phyloP scores from a whole-genome alignment of 2,888 invertebrate genomes.

The Scrobipalpa costella region DNA sequence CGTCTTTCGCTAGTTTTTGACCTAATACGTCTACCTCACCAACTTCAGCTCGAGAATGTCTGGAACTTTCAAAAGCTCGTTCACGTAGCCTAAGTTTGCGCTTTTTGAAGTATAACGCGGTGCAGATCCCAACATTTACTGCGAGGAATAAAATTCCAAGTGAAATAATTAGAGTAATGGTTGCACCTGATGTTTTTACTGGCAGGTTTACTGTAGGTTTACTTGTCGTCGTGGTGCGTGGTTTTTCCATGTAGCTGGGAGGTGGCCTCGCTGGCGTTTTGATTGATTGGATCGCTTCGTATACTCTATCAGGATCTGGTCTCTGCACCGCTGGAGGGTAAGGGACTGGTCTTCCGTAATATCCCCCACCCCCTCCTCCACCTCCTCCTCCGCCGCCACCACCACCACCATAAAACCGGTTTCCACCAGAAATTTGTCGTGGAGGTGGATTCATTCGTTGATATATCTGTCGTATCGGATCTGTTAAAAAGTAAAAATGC shows the following conservation, averaged over 20 bases:
- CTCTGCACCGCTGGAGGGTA: constrained; percentile 32
- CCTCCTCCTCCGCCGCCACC: neutral
- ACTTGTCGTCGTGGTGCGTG: constrained; percentile 51
- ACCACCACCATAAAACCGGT: neutral
- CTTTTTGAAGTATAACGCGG: constrained; percentile 85
- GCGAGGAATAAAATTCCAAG: constrained; percentile 86
- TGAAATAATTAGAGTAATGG: constrained; percentile 83
- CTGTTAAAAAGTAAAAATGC: neutral
- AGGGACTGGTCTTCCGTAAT: constrained; percentile 57
- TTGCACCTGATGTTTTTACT: constrained; percentile 81
- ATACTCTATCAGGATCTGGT: constrained; percentile 59
- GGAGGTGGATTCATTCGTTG: constrained; percentile 46
- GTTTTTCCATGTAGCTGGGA: constrained; percentile 61
- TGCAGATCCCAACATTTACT: constrained; percentile 86
- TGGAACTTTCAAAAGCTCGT: constrained; percentile 65
- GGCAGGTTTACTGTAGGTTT: constrained; percentile 49
- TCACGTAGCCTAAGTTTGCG: constrained; percentile 79
- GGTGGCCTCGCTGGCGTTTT: constrained; percentile 62
- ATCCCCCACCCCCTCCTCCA: neutral
- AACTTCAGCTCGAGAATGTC: constrained; percentile 74
- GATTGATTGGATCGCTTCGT: constrained; percentile 67
- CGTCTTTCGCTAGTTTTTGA: constrained; percentile 70
- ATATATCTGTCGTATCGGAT: constrained; percentile 5
- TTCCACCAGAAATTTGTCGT: constrained; percentile 39
- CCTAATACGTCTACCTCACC: constrained; percentile 75